phyloP scores from a whole-genome alignment of 1,140 invertebrate genomes.

The Physella acuta region DNA sequence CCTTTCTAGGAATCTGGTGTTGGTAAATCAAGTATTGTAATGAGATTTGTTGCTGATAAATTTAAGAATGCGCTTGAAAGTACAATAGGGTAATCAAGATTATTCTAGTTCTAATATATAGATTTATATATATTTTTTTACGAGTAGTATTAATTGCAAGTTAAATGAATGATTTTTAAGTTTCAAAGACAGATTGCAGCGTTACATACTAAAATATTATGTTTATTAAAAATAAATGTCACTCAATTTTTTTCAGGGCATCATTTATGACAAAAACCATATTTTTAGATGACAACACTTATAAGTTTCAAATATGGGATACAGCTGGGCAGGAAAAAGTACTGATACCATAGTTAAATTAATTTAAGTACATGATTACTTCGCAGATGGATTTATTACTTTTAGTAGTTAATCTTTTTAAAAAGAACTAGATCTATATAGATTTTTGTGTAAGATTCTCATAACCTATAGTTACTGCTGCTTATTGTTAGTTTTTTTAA shows the following conservation, averaged over 20 bases:
- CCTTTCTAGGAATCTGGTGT: constrained; percentile 60
- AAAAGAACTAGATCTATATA: no score
- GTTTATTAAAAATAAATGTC: no score
- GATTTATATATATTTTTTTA: constrained; percentile 1
- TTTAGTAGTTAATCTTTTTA: no score
- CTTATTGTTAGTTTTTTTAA: no score
- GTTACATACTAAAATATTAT: no score
- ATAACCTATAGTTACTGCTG: no score
- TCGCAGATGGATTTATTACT: no score
- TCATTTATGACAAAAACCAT: constrained; percentile 63
- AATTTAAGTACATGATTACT: no score
- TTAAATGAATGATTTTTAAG: no score
- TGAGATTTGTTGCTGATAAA: constrained; percentile 60
- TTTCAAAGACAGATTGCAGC: no score
- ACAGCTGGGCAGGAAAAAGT: constrained; percentile 85
- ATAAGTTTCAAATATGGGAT: constrained; percentile 71
- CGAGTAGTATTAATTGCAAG: neutral
- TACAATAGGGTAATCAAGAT: constrained; percentile 61
- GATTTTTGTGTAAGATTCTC: no score
- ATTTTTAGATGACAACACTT: constrained; percentile 54
- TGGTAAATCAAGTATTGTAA: constrained; percentile 61
- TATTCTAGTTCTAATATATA: neutral
- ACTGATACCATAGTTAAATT: constrained; percentile 8
- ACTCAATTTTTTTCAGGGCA: constrained; percentile 51
- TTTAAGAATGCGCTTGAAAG: constrained; percentile 57